Evolutionary conservation across 2,113 vertebrate species (phyloP), one percentile per base, ranked within the genome.

Genomic region (Hemibagrus wyckioides): DNA sequence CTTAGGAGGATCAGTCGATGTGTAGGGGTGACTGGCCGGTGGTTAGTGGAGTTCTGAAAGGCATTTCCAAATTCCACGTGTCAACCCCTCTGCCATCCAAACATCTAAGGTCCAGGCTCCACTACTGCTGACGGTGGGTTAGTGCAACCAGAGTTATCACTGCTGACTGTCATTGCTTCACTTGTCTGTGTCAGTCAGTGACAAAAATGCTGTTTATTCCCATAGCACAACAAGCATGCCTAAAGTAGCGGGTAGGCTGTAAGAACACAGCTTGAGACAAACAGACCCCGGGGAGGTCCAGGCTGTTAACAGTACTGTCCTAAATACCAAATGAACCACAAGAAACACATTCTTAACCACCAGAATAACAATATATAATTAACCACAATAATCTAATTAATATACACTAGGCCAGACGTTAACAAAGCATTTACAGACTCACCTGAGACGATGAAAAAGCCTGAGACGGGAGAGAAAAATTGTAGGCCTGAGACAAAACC

Each of bases 161-260:
- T 15, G 28, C 36, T 41, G 56, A 61, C 69, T 69, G 63, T 17
- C 6, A 57, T 50, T 59, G 25, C 23, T 75, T 48, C n/a, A 33
- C 67, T 30, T n/a, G 50, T 56, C 67, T 71, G 48, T 5, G n/a
- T 84, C 65, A 57, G 65, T 69, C 41, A 56, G 33, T 61, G 28
- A 85, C 17, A 75, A 59, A 85, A 36, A 76, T 30, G 23, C 33
- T 39, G 41, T 83, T 23, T 36, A 84, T 65, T 79, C 71, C 33
- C 39, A 52, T 33, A 71, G 50, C 21, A 25, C 39, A 39, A 85
- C 44, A 85, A 67, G 3, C 82, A 80, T 6, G 5, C 56, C 54
- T 41, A 33, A 48, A n/a, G 13, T 73, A 84, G 65, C 25, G 1
- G 50, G 44, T 25, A 54, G 44, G 30, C 61, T 83, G 82, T 33